These are phyloP conservation scores for Cheirogaleus medius DNA, from an alignment of 2,113 vertebrate genomes.

Conservation along the genomic window DNA sequence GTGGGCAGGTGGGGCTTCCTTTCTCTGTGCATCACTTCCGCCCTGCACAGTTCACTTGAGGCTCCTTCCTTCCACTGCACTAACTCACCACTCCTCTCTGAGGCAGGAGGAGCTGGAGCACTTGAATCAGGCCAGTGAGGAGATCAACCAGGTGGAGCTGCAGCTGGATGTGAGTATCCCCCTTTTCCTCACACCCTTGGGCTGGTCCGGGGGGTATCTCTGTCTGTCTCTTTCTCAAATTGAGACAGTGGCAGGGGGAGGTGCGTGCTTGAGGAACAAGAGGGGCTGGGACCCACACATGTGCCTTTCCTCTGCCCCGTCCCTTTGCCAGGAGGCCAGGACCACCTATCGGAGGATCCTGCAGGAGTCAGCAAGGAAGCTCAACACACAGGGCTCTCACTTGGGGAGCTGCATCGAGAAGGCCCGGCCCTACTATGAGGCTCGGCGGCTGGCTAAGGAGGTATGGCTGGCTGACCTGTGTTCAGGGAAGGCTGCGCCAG, in stretches of 20 bases:
- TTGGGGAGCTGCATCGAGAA: slow-evolving; percentile 93
- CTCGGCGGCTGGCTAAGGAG: slow-evolving; percentile 92
- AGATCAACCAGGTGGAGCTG: slow-evolving; percentile 94
- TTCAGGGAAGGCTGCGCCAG: neutral
- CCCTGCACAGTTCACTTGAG: neutral
- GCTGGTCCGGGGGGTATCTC: neutral
- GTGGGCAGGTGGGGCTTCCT: neutral
- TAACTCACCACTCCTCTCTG: neutral
- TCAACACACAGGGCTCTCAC: slow-evolving; percentile 92
- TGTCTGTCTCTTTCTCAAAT: neutral
- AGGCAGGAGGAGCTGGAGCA: slow-evolving; percentile 93
- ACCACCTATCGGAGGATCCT: slow-evolving; percentile 93
- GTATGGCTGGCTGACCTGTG: slow-evolving; percentile 5
- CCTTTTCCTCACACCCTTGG: neutral
- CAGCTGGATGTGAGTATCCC: slow-evolving; percentile 90
- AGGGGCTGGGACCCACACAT: neutral
- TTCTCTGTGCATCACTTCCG: neutral
- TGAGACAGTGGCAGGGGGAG: neutral
- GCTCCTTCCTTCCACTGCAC: neutral
- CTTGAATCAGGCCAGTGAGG: slow-evolving; percentile 93
- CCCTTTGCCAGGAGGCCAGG: slow-evolving; percentile 88
- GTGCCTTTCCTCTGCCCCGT: neutral
- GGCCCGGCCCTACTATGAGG: slow-evolving; percentile 94
- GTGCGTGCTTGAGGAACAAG: neutral
- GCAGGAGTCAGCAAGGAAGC: slow-evolving; percentile 92